Percentiles rank a stretch among this genome's conserved stretches.
Evolutionary conservation across 2,797 vertebrate species (phyloP).

Genomic region (Gymnodraco acuticeps): DNA sequence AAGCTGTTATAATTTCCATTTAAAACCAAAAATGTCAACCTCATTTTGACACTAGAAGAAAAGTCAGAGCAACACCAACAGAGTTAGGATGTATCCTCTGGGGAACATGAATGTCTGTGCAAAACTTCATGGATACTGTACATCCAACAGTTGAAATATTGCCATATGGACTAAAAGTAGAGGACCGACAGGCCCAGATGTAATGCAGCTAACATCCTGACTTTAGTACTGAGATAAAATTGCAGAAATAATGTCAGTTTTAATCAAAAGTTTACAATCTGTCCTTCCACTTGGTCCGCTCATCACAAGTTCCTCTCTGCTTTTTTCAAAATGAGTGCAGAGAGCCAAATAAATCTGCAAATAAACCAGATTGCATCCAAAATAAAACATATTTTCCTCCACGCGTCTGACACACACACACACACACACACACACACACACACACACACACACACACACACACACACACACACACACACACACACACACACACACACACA

Average conservation of each 20-base stretch:
- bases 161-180: neutral
- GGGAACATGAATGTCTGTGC: neutral
- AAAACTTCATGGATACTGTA: neutral
- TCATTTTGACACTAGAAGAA: neutral
- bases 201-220: neutral
- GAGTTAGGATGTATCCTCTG: neutral
- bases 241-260: neutral
- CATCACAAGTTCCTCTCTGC: neutral
- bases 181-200: neutral
- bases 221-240: neutral
- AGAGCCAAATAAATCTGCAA: conserved; percentile 28
- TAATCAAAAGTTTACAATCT: conserved; percentile 9
- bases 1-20: neutral
- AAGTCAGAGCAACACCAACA: neutral
- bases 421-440: too few relatives aligned
- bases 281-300: conserved; percentile 15
- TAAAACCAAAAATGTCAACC: neutral
- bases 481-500: neutral
- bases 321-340: conserved; percentile 23
- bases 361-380: conserved; percentile 37
- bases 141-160: neutral
- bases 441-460: too few relatives aligned
- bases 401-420: conserved; percentile 49
- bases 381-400: conserved; percentile 42
- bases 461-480: too few relatives aligned